phyloP scores from a whole-genome alignment of 1,140 invertebrate genomes.

The Potamilus streckersoni region DNA sequence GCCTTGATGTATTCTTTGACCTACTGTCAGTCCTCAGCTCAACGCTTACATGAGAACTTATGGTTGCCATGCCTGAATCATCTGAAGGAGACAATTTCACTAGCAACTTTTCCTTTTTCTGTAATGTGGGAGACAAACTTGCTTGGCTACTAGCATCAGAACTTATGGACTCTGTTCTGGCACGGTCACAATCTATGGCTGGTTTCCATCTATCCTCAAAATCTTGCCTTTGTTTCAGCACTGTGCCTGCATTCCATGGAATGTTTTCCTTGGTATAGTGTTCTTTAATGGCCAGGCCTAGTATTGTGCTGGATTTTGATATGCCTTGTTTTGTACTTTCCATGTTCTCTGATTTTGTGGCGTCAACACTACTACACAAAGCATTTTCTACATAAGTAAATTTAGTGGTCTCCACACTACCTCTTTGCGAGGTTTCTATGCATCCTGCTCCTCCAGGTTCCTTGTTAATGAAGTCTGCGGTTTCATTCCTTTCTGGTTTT shows the following conservation, averaged over 20 bases:
- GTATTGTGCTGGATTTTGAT: no score
- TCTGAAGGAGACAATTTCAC: background rate
- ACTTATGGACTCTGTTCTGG: background rate
- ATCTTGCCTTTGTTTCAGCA: slow-evolving; percentile 74
- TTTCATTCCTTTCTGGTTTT: no score
- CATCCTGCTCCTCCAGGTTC: no score
- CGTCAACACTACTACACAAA: no score
- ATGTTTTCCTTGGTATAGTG: slow-evolving; percentile 75
- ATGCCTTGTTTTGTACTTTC: no score
- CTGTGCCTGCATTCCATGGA: slow-evolving; percentile 73
- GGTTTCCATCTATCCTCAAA: slow-evolving; percentile 66
- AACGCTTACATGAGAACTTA: background rate
- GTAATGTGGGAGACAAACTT: background rate
- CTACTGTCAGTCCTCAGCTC: background rate
- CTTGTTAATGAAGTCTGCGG: no score
- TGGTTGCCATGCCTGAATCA: background rate
- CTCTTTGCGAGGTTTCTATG: no score
- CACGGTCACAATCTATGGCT: background rate
- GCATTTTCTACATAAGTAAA: no score
- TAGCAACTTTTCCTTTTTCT: slow-evolving; percentile 1
- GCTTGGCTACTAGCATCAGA: no score
- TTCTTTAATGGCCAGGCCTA: slow-evolving; percentile 5
- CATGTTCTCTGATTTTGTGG: no score
- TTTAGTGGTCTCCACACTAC: no score
- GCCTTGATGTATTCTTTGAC: no score